Evolutionary conservation across 2,888 invertebrate genomes (phyloP), one percentile per base, ranked within the genome.

Genomic region (Hydrotaea cyrtoneurina): DNA sequence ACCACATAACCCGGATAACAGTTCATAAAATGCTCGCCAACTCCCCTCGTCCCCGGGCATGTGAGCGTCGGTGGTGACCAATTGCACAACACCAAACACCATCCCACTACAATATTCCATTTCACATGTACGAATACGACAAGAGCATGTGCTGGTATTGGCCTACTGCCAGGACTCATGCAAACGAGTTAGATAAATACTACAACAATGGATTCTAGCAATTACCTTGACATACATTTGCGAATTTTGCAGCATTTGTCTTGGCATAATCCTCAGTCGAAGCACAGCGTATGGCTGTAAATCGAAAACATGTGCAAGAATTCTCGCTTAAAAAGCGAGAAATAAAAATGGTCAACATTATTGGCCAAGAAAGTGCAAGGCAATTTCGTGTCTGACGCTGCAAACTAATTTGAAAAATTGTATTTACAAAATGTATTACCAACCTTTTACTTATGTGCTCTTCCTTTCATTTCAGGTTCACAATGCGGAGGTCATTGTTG

Each of bases 401-500:
- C 17, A 62, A 62, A 62, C 62, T 62, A 62, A 62, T 62, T 62
- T 62, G 62, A 62, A 62, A 62, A 62, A 62, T 7, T 62, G 62
- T 62, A 26, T 62, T 62, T 62, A 62, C 62, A 31, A 62, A 36
- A n/a, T 36, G 31, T n/a, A 62, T 36, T 1, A 5, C 62, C 5
- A 62, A 36, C 31, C n/a, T 62, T 31, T 4, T n/a, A 31, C n/a
- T 36, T 36, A 59, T 26, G 31, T 13, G 26, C n/a, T 57, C 15
- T 23, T 77, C 17, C 50, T 11, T 69, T 78, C 62, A 31, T 89
- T 91, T 1, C 89, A 92, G 92, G 92, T 88, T 88, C 90, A 86
- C 88, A 91, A 82, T 92, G 92, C 77, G 91, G 92, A 23, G 92
- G 92, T 75, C 90, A 90, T 86, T 92, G 92, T 72, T 92, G 92